Evolutionary conservation across 2,888 invertebrate species (phyloP).

Genomic region (Eubasilissa splendida): DNA sequence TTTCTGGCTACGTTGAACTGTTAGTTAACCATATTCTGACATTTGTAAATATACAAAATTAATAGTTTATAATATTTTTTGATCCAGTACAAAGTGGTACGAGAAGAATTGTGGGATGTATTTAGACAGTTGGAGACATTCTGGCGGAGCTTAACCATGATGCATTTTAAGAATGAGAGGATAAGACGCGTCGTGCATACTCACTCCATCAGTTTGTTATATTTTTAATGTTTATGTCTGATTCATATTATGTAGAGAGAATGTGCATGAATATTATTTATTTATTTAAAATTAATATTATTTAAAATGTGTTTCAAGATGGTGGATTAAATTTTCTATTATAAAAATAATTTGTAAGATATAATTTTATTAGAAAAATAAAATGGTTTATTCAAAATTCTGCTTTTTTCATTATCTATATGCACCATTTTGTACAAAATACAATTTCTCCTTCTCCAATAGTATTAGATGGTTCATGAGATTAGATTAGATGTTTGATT

Average conservation of each 20-base stretch:
- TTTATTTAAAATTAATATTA: slow-evolving; percentile 48
- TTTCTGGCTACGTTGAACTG: slow-evolving; percentile 10
- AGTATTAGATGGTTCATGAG: too few relatives aligned
- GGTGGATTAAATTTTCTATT: slow-evolving; percentile 58
- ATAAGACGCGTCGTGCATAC: slow-evolving; percentile 12
- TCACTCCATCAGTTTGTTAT: slow-evolving; percentile 41
- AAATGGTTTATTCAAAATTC: slow-evolving; percentile 53
- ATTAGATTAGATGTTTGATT: too few relatives aligned
- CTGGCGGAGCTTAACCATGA: slow-evolving; percentile 25
- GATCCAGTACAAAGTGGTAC: slow-evolving; percentile 33
- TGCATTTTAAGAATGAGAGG: slow-evolving; percentile 44
- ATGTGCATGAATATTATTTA: slow-evolving; percentile 41
- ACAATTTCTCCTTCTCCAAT: too few relatives aligned
- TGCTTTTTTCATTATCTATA: slow-evolving; percentile 1
- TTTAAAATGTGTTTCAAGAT: slow-evolving; percentile 49
- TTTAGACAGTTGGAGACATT: slow-evolving; percentile 20
- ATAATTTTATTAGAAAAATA: slow-evolving; percentile 58
- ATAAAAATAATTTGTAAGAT: slow-evolving; percentile 54
- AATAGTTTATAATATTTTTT: slow-evolving; percentile 8
- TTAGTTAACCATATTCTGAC: not conserved
- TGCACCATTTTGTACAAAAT: too few relatives aligned
- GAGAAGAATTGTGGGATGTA: slow-evolving; percentile 20
- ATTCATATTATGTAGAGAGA: slow-evolving; percentile 26
- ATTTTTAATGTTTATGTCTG: slow-evolving; percentile 43
- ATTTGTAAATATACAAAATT: slow-evolving; percentile 35